These are phyloP conservation scores for Nothoprocta pentlandii DNA, from an alignment of 2,113 vertebrate genomes.

Conservation along the genomic window DNA sequence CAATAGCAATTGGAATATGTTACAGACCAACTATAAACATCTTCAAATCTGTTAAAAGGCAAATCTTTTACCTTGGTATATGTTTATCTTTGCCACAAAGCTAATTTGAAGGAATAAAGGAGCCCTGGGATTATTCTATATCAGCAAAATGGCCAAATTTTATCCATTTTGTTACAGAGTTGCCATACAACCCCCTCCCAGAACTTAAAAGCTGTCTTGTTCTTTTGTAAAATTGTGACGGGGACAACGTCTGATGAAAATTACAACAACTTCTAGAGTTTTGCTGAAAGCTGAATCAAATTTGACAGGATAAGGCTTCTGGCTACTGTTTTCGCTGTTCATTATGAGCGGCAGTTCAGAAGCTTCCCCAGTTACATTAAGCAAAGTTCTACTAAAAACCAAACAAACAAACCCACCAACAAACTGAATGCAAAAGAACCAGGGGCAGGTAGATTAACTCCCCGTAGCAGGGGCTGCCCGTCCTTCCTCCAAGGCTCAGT, in stretches of 20 bases:
- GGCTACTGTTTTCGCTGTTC: neutral
- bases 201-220: neutral
- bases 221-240: neutral
- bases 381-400: neutral
- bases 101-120: neutral
- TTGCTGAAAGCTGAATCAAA: neutral
- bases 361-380: neutral
- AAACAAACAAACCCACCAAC: neutral
- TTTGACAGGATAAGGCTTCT: neutral
- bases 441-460: neutral
- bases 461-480: neutral
- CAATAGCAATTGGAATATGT: neutral
- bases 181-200: neutral
- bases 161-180: neutral
- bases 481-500: neutral
- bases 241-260: neutral
- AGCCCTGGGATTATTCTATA: neutral
- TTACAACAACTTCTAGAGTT: neutral
- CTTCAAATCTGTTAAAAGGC: neutral
- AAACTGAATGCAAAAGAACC: neutral
- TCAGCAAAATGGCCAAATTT: neutral
- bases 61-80: neutral
- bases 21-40: neutral
- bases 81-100: neutral
- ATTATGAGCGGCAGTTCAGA: neutral